Conservation (phyloP, 2,797 vertebrate genomes). For the Vultur gryphus region DNA sequence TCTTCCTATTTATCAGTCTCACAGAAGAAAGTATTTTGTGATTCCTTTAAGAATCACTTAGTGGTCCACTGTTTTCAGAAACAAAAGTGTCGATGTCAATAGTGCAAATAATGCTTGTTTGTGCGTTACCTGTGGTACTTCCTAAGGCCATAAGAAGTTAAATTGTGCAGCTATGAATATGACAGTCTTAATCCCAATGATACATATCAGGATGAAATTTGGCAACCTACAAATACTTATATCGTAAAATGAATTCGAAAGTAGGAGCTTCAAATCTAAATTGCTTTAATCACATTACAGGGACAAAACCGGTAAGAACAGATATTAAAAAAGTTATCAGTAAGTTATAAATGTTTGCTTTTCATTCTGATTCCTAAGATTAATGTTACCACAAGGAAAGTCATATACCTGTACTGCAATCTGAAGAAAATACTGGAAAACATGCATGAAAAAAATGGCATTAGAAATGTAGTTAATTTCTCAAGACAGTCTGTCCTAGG, state of each 20-base stretch:
- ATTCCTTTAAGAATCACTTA: background rate
- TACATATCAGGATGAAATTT: background rate
- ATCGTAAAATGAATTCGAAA: background rate
- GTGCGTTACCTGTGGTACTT: background rate
- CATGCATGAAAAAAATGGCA: background rate
- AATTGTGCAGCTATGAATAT: background rate
- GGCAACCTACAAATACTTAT: background rate
- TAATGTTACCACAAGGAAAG: background rate
- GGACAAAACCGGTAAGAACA: background rate
- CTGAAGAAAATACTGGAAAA: background rate
- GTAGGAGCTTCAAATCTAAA: background rate
- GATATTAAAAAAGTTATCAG: background rate
- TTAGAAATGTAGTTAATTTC: background rate
- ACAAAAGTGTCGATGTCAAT: background rate
- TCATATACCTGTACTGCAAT: background rate
- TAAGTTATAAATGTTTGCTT: background rate
- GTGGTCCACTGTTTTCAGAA: background rate
- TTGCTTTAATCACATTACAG: background rate
- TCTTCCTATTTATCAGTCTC: background rate
- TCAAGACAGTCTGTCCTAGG: background rate
- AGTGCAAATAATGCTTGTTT: background rate
- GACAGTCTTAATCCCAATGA: background rate
- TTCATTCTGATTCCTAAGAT: background rate
- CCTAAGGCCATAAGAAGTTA: background rate
- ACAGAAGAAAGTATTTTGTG: background rate